Evolutionary conservation across 2,888 invertebrate genomes (phyloP).

Genomic region (Meteorus colon): DNA sequence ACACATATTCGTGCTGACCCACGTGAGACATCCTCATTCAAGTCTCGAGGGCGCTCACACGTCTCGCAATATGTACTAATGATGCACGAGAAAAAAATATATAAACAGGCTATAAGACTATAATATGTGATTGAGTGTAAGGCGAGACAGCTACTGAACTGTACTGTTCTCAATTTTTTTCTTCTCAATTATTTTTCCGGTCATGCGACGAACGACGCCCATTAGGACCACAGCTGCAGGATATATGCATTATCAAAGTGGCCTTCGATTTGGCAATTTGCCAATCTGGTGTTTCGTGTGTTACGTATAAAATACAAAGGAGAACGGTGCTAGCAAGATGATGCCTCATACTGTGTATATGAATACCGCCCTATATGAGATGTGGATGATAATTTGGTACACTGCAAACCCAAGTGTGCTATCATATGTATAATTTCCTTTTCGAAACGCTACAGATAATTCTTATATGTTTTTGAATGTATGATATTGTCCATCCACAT

Average conservation of each 20-base stretch:
- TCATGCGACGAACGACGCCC: slow-evolving; percentile 30
- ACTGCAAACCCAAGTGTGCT: no score
- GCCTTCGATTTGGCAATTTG: slow-evolving; percentile 51
- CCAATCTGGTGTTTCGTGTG: slow-evolving; percentile 52
- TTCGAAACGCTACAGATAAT: no score
- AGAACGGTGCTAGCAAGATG: slow-evolving; percentile 47
- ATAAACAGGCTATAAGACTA: not conserved
- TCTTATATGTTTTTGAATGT: no score
- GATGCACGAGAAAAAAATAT: slow-evolving; percentile 18
- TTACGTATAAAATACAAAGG: slow-evolving; percentile 53
- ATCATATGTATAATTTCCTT: no score
- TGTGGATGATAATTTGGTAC: not conserved
- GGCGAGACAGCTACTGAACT: not conserved
- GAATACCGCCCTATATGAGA: not conserved
- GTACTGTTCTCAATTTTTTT: slow-evolving; percentile 8
- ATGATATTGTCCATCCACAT: no score
- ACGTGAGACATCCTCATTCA: slow-evolving; percentile 9
- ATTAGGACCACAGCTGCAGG: slow-evolving; percentile 49
- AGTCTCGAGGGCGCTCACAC: slow-evolving; percentile 13
- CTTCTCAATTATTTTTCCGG: slow-evolving; percentile 53
- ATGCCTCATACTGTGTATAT: not conserved
- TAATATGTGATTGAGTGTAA: not conserved
- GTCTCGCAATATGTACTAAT: not conserved
- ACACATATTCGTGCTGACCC: not conserved
- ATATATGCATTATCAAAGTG: slow-evolving; percentile 58